phyloP scores from a whole-genome alignment of 2,113 vertebrate species.

The Henicopernis longicauda region DNA sequence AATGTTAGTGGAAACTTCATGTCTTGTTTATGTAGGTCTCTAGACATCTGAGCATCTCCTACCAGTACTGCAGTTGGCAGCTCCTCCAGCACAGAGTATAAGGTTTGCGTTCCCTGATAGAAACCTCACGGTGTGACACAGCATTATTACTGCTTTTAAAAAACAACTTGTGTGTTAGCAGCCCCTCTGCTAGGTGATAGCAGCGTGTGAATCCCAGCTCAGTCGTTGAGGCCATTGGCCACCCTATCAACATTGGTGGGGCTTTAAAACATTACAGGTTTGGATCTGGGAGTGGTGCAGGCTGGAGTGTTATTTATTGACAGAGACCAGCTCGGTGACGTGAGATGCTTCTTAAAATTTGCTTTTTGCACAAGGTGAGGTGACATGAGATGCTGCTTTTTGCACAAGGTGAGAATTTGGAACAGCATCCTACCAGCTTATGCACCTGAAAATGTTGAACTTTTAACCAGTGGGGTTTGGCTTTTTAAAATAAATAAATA shows the following conservation, averaged over 20 bases:
- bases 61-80: background rate
- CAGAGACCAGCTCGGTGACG: background rate
- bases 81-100: background rate
- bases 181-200: background rate
- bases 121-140: accelerated
- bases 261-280: background rate
- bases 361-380: background rate
- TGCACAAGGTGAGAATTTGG: background rate
- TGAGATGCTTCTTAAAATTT: background rate
- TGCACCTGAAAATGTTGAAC: background rate
- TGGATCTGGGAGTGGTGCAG: background rate
- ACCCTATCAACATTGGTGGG: accelerated
- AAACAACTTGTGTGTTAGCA: background rate
- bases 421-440: background rate
- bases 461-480: background rate
- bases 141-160: background rate
- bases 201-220: background rate
- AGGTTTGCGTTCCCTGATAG: background rate
- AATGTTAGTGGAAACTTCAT: background rate
- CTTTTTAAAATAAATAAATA: background rate
- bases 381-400: background rate
- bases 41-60: background rate
- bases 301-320: background rate
- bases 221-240: accelerated
- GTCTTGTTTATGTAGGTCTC: background rate